Conservation (phyloP, 2,113 vertebrate genomes). For the Rhynchopsitta pachyrhyncha region DNA sequence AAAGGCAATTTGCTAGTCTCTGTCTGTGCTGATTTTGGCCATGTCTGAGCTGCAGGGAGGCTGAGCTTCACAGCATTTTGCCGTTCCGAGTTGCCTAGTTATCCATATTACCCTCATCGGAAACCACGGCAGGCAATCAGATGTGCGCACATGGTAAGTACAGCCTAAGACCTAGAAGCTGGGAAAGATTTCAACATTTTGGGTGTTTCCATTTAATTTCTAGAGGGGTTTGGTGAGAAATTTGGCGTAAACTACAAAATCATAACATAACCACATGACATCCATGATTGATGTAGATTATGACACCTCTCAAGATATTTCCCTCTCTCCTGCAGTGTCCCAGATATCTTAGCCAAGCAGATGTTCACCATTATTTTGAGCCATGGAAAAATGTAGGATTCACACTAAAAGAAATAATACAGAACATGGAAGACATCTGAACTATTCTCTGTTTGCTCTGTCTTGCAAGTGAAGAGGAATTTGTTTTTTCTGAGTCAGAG, state of each 20-base stretch:
- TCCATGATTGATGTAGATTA: constrained; percentile 10
- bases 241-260: neutral
- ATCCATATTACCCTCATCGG: neutral
- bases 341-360: constrained; percentile 57
- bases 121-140: neutral
- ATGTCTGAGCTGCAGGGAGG: neutral
- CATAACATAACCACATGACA: neutral
- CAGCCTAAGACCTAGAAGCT: neutral
- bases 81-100: neutral
- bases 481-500: constrained; percentile 34
- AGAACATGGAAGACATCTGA: constrained; percentile 21
- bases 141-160: neutral
- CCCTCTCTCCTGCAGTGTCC: constrained; percentile 3
- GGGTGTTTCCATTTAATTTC: neutral
- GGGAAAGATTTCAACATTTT: neutral
- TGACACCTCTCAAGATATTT: constrained; percentile 52
- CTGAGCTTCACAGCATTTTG: neutral
- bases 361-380: constrained; percentile 55
- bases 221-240: constrained; percentile 37
- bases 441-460: constrained; percentile 20
- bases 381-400: constrained; percentile 27
- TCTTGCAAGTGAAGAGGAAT: constrained; percentile 24
- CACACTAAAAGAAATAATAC: constrained; percentile 10
- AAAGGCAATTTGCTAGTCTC: neutral
- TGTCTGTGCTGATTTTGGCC: constrained; percentile 7